These are phyloP conservation scores for Pristionchus arcanus DNA, from an alignment of 2,888 invertebrate species.

Conservation along the genomic window DNA sequence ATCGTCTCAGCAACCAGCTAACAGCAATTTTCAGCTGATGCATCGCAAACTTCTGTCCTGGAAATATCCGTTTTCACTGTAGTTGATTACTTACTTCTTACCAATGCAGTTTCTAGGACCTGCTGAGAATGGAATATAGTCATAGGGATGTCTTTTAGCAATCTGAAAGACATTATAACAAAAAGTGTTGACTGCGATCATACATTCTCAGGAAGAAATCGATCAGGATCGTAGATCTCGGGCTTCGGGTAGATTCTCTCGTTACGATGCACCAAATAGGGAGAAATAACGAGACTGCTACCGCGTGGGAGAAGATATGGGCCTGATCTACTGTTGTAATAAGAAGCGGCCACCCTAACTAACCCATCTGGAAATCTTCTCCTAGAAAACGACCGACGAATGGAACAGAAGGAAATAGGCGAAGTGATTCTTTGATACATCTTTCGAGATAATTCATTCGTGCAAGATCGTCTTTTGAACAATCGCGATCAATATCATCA, in stretches of 20 bases:
- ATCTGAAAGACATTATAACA: not conserved
- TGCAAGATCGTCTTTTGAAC: constrained; percentile 64
- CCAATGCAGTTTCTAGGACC: constrained; percentile 57
- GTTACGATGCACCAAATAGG: constrained; percentile 58
- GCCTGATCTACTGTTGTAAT: constrained; percentile 36
- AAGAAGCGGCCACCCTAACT: not conserved
- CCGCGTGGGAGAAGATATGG: constrained; percentile 41
- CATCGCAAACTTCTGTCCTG: too few species aligned
- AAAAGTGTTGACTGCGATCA: not conserved
- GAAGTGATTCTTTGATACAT: constrained; percentile 68
- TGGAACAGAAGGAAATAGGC: constrained; percentile 70
- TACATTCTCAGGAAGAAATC: constrained; percentile 56
- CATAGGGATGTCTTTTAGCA: not conserved
- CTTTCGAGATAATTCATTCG: constrained; percentile 66
- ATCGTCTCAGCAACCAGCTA: too few species aligned
- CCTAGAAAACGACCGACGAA: constrained; percentile 61
- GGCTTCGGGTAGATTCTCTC: constrained; percentile 36
- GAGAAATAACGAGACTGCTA: constrained; percentile 47
- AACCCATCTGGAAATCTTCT: constrained; percentile 62
- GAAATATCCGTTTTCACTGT: too few species aligned
- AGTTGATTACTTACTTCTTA: too few species aligned
- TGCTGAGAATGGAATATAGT: constrained; percentile 56
- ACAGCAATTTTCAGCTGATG: too few species aligned
- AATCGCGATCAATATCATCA: constrained; percentile 63
- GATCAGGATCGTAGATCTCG: constrained; percentile 52